Percentiles rank a stretch among this genome's conserved stretches.
Conservation (phyloP, 1,140 invertebrate genomes). For the Cotesia glomerata region DNA sequence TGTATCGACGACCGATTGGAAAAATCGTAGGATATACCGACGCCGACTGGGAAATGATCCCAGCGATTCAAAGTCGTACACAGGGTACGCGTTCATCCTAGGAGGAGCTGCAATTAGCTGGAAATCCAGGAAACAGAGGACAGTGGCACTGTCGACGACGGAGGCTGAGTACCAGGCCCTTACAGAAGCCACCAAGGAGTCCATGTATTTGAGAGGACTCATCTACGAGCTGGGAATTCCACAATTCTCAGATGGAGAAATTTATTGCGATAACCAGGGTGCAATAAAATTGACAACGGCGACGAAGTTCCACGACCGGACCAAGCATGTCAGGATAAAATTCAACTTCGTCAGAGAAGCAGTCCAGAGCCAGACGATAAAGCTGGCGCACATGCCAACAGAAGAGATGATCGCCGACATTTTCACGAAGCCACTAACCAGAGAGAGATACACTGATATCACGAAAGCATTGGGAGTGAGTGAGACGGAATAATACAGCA, state of each 20-base stretch:
- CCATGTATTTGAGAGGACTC: neutral
- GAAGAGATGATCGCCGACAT: too few relatives aligned
- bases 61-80: neutral
- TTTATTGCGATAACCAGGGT: neutral
- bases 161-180: neutral
- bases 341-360: too few relatives aligned
- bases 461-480: too few relatives aligned
- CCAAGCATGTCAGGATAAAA: too few relatives aligned
- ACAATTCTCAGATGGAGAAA: neutral
- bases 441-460: too few relatives aligned
- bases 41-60: neutral
- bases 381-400: too few relatives aligned
- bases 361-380: too few relatives aligned
- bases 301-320: too few relatives aligned
- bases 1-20: neutral
- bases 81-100: neutral
- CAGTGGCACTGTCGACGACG: neutral
- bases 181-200: neutral
- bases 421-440: too few relatives aligned
- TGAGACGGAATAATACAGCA: too few relatives aligned
- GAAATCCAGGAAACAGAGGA: neutral
- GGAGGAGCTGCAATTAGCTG: neutral
- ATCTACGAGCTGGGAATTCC: neutral
- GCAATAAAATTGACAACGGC: neutral
- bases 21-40: neutral